phyloP scores from a whole-genome alignment of 2,888 invertebrate genomes.

The Caenorhabditis sp. region DNA sequence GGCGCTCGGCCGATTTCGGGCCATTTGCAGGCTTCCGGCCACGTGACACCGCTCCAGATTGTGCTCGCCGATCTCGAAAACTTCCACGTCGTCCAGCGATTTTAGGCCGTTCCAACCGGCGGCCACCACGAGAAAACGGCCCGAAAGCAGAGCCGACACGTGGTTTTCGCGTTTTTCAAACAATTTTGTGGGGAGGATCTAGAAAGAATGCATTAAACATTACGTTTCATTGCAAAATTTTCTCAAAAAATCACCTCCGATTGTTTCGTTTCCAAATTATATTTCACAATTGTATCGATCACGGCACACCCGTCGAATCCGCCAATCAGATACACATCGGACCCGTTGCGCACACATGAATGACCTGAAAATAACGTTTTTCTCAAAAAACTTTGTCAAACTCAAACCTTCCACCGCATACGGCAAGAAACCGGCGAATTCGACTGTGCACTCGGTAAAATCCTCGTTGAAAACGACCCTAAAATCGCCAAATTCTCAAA shows the following conservation, averaged over 20 bases:
- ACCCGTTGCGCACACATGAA: background rate
- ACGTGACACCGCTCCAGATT: slow-evolving; percentile 17
- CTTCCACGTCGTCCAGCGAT: slow-evolving; percentile 62
- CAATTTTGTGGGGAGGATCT: slow-evolving; percentile 56
- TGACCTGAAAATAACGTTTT: slow-evolving; percentile 12
- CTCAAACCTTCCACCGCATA: slow-evolving; percentile 58
- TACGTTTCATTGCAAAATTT: background rate
- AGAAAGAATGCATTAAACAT: slow-evolving; percentile 6
- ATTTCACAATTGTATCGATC: slow-evolving; percentile 56
- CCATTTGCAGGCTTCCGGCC: slow-evolving; percentile 16
- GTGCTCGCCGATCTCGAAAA: slow-evolving; percentile 51
- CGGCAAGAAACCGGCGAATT: slow-evolving; percentile 48
- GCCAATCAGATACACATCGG: slow-evolving; percentile 48
- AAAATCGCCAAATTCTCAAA: slow-evolving; percentile 23
- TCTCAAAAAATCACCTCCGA: slow-evolving; percentile 15
- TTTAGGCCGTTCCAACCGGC: slow-evolving; percentile 72
- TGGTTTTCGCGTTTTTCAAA: slow-evolving; percentile 70
- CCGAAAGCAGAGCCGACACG: slow-evolving; percentile 50
- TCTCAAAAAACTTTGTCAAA: background rate
- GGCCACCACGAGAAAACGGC: slow-evolving; percentile 62
- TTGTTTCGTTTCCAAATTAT: slow-evolving; percentile 51
- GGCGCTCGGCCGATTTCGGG: slow-evolving; percentile 60
- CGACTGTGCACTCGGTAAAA: slow-evolving; percentile 19
- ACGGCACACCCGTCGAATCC: slow-evolving; percentile 68
- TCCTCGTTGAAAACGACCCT: slow-evolving; percentile 42